phyloP scores from a whole-genome alignment of 1,140 invertebrate species.

The Zelostemma sp. region DNA sequence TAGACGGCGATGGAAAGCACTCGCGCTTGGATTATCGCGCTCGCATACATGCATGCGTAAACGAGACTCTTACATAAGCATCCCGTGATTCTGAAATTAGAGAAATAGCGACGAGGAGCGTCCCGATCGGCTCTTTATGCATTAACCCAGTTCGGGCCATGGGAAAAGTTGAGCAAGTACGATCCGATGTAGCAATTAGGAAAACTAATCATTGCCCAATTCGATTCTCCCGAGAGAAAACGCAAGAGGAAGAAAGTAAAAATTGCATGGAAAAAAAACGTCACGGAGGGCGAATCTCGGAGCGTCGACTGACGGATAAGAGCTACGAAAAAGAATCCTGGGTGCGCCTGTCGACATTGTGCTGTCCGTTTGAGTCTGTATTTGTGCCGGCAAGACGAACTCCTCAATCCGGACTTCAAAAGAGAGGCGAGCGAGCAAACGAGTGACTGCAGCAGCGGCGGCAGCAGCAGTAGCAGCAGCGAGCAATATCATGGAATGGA shows the following conservation, averaged over 20 bases:
- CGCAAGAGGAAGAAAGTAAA: no score
- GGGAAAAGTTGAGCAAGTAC: conserved; percentile 30
- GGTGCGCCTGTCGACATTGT: conserved; percentile 51
- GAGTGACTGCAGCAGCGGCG: conserved; percentile 28
- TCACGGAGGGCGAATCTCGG: not conserved
- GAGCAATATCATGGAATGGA: conserved; percentile 58
- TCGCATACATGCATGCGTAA: conserved; percentile 2
- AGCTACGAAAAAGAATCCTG: conserved; percentile 38
- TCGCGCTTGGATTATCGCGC: conserved; percentile 9
- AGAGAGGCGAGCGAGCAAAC: conserved; percentile 38
- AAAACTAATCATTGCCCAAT: conserved; percentile 23
- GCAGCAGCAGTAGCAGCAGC: conserved; percentile 40
- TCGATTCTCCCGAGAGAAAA: no score
- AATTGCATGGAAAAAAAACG: no score
- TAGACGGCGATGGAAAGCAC: conserved; percentile 6
- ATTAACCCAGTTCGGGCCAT: conserved; percentile 40
- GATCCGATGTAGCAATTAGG: conserved; percentile 1
- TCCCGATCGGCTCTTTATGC: conserved; percentile 26
- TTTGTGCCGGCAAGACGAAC: conserved; percentile 40
- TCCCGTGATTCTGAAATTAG: conserved; percentile 40
- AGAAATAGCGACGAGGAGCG: conserved; percentile 36
- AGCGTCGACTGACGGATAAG: conserved; percentile 2
- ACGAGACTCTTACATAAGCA: conserved; percentile 23
- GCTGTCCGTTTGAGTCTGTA: conserved; percentile 13
- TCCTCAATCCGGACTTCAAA: conserved; percentile 31